Evolutionary conservation across 2,113 vertebrate species (phyloP), one percentile per base, ranked within the genome.

Genomic region (Menura novaehollandiae): DNA sequence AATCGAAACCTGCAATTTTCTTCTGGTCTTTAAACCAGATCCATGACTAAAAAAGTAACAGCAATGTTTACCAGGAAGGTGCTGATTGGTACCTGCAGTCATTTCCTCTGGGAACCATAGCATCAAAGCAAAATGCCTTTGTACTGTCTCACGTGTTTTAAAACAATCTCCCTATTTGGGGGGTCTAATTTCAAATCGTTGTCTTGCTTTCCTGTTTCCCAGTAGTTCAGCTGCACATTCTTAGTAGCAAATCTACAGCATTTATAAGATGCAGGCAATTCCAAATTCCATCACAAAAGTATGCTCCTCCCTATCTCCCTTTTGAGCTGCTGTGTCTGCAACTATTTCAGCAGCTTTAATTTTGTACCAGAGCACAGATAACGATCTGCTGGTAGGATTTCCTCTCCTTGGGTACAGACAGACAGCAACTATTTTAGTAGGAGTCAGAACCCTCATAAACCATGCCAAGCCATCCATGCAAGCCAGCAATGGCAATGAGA

Each of bases 51-150:
- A 84, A 39, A 91, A 78, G 46, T 22, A 92, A 37, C 64, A 75
- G 30, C 62, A n/a, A 10, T 91, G 64, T 96, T 97, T 91, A 92
- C 68, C 55, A 80, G 27, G 68, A 91, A 95, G 86, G 15, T 60
- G 39, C 79, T 84, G 55, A 92, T 32, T 89, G 86, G 49, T 89
- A 96, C 89, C 73, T 95, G 76, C 73, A 71, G 83, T 32, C 3
- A 13, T 46, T 95, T 97, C 94, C 91, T 95, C 68, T 74, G 39
- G 19, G 52, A 95, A 60, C 28, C 56, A 91, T 1, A 52, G 24
- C 55, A 93, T 84, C 85, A 96, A 93, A 93, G 82, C 13, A 94
- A 91, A 92, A 94, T 75, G 56, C 52, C 21, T 94, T 86, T 75
- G 68, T 44, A 72, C 41, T 84, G 13, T 72, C 88, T 93, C 85